Base-by-base conservation (phyloP, 2,888 invertebrate genomes). In the Orchestes rusci region DNA sequence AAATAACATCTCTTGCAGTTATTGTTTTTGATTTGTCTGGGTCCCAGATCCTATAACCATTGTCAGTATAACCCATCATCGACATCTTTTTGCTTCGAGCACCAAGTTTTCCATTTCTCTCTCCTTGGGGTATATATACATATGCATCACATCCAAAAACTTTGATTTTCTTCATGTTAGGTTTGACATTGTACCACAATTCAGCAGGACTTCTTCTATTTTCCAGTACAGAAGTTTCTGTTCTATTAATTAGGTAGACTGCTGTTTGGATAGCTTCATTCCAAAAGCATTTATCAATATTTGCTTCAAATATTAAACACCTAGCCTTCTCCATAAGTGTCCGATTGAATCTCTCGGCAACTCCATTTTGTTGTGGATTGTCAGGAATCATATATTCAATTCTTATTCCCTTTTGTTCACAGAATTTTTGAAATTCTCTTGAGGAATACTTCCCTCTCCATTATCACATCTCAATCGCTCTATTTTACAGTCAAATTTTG, bases 391-490 rank as follows among this genome's bases (percentile, higher is more conserved):
- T 47, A 15, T 13, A 34, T 36, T 46, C 37, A 20, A 38, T 29
- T 1, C 28, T 19, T 20, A 49, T 34, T 7, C 34, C 34, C 18
- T 39, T 4, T 30, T 36, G 7, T 17, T 34, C 18, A 13, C 52
- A 34, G 16, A 37, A 48, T 16, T 29, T 30, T 39, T 50, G 38
- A 23, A 59, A 51, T 5, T 39, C 40, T 3, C 29, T 32, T 29
- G 27, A 48, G 16, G 38, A 39, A 34, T 49, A 58, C 37, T 58
- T 55, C 7, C 50, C 44, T 43, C 45, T 16, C 59, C 57, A 51
- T 56, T 54, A 35, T 59, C 59, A 20, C 51, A 47, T 32, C 57
- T 34, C 2, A 61, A 19, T 7, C 46, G 37, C 46, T 62, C 62
- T n/a, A 63, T 56, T 43, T 41, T 53, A 8, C 20, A 50, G n/a